Base-by-base conservation (phyloP, 92 coral and sea anemone species). In the Hydrozoanthus gracilis region DNA sequence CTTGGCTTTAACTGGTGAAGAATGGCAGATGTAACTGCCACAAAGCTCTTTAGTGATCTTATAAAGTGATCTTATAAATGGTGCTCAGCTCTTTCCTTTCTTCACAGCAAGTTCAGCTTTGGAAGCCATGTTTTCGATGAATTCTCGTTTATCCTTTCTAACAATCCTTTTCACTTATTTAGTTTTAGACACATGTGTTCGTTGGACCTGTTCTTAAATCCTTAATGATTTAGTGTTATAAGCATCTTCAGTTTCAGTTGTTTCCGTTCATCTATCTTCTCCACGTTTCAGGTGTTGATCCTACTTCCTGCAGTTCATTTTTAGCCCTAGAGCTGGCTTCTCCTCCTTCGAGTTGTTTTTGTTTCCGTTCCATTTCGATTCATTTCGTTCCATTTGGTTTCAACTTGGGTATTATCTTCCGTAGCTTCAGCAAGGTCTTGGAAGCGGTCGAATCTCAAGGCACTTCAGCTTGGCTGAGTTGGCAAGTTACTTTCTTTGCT, bases 271-370 rank as follows among this genome's bases (percentile, higher is more conserved):
- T 10, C 27, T 12, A 75, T 48, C 58, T 75, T 75, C 55, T 75
- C 79, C 79, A 75, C 8, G 79, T 73, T 49, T 48, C 55, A 12
- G 79, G 1, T 44, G 79, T 45, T 75, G 46, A 48, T 56, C 39
- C 39, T 56, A 75, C 39, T 75, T 9, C 14, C 45, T 75, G 5
- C n/a, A 8, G 39, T 10, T 13, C 35, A 15, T 72, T 20, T 72
- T 72, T 47, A 72, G 77, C 77, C 77, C 15, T 12, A 1, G 6
- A 10, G 51, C 35, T 72, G 35, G 77, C 47, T 44, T 12, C 60
- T 8, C 60, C 74, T 72, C 55, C n/a, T 10, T 13, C n/a, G 6
- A 49, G 15, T 44, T 44, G 15, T 18, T 44, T 14, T 49, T 49
- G 44, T 15, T 72, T 10, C 2, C 15, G 15, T 13, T 72, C 50